phyloP scores from a whole-genome alignment of 2,797 vertebrate species.

The Phalanger gymnotis region DNA sequence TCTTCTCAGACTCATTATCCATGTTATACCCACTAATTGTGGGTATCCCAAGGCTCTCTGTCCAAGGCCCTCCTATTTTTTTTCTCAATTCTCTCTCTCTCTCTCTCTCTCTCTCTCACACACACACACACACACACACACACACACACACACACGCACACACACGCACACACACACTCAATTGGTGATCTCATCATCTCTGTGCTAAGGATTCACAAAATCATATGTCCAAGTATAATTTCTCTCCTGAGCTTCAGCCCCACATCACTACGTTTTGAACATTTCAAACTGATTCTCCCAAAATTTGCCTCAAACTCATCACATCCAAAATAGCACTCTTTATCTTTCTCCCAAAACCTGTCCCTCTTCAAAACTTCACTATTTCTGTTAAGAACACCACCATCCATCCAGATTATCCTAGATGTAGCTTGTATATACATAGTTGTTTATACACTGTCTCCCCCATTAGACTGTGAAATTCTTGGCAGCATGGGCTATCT shows the following conservation, averaged over 20 bases:
- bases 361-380: neutral
- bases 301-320: neutral
- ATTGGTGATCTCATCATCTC: neutral
- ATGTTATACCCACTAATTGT: neutral
- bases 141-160: too few species aligned
- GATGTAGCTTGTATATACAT: neutral
- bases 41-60: neutral
- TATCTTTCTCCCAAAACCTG: neutral
- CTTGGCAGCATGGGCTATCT: neutral
- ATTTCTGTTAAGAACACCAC: neutral
- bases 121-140: too few species aligned
- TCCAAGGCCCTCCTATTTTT: neutral
- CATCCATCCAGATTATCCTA: neutral
- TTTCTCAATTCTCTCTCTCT: too few species aligned
- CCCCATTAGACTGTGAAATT: too few species aligned
- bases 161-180: too few species aligned
- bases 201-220: neutral
- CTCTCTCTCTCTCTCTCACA: too few species aligned
- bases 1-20: neutral
- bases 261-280: neutral
- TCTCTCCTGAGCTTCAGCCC: neutral
- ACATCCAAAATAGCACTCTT: neutral
- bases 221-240: neutral
- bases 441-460: neutral
- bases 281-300: neutral